Evolutionary conservation across 2,888 invertebrate genomes (phyloP), one percentile per base, ranked within the genome.

Genomic region (Polia nebulosa): DNA sequence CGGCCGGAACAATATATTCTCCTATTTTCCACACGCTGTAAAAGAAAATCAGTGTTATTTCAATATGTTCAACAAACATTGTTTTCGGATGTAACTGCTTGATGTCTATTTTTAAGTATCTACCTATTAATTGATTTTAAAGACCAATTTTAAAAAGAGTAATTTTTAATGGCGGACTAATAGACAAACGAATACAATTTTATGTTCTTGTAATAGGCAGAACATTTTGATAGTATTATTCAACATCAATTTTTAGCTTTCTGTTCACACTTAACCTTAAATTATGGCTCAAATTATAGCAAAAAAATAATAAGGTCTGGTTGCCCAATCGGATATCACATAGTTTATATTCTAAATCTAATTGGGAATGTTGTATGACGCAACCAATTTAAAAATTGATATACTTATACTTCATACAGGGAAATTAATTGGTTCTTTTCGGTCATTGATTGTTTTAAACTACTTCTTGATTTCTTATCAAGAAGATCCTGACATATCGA

Each of bases 1-100:
- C 97, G 70, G 97, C 96, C 22, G 98, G 98, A 74, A 98, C 97
- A 79, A 93, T 95, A 91, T 97, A 98, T 15, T 97, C 97, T 84
- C 97, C 97, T 57, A 98, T 89, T 80, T 96, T 94, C 76, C 98
- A 97, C 86, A 97, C 97, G 88, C 98, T 98, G 96, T 94, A 36
- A 34, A 41, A 34, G 11, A n/a, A 52, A 57, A 32, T 4, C 8
- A 27, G n/a, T n/a, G 39, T 8, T 41, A 41, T 41, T 39, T 39
- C 17, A 39, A 39, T n/a, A n/a, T 41, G 39, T 8, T 41, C 7
- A 41, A n/a, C 8, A 3, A 13, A n/a, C 8, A 8, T 7, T 7
- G n/a, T 8, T 41, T 17, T 8, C 7, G n/a, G 39, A 8, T 17
- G n/a, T 4, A 20, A 3, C 0, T 3, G 8, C n/a, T n/a, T 44